Evolutionary conservation across 2,888 invertebrate genomes (phyloP).

Genomic region (Rhamnusium bicolor): DNA sequence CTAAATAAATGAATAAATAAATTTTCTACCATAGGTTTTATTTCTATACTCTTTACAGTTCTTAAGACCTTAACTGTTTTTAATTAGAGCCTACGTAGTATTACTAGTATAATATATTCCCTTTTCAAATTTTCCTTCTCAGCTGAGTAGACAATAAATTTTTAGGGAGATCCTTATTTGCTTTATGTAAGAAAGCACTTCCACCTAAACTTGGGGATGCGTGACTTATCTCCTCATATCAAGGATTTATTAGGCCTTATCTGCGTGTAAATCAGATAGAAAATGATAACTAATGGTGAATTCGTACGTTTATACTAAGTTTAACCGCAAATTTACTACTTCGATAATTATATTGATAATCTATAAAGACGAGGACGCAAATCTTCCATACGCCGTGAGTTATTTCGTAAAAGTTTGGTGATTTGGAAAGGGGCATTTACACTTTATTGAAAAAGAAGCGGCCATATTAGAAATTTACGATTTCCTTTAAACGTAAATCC

Average conservation of each 20-base stretch:
- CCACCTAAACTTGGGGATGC: constrained; percentile 22
- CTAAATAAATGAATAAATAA: no score
- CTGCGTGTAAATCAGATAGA: constrained; percentile 47
- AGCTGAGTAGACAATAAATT: constrained; percentile 2
- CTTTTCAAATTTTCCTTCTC: not conserved
- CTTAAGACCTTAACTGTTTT: no score
- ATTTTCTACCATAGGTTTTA: no score
- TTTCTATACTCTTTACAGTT: no score
- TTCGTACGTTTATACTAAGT: not conserved
- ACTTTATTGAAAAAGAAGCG: constrained; percentile 65
- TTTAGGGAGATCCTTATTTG: constrained; percentile 6
- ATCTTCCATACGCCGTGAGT: constrained; percentile 51
- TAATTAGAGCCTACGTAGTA: no score
- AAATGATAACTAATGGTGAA: constrained; percentile 42
- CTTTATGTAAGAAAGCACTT: constrained; percentile 9
- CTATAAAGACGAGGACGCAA: not conserved
- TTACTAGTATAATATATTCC: not conserved
- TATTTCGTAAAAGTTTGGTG: constrained; percentile 57
- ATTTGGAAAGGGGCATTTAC: constrained; percentile 59
- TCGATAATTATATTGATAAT: constrained; percentile 26
- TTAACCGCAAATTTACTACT: constrained; percentile 16
- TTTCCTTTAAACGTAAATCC: constrained; percentile 67
- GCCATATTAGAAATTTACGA: constrained; percentile 66
- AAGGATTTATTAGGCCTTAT: constrained; percentile 43
- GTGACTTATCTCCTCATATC: constrained; percentile 42